Conservation (phyloP, 2,113 vertebrate genomes). For the Nothobranchius furzeri region DNA sequence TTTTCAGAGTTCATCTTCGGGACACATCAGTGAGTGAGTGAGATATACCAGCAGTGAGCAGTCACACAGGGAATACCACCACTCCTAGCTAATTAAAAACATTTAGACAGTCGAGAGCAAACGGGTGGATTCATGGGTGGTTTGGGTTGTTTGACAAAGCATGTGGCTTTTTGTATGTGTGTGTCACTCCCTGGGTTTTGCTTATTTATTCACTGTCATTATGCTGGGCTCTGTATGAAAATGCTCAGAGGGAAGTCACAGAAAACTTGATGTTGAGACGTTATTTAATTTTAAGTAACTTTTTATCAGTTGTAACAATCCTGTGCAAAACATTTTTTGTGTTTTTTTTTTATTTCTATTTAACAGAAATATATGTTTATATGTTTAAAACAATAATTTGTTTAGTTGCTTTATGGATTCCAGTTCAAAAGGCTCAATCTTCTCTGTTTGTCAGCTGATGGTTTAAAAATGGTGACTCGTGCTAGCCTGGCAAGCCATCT, state of each 20-base stretch:
- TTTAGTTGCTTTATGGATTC: no score
- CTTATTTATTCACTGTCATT: constrained; percentile 33
- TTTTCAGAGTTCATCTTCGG: constrained; percentile 69
- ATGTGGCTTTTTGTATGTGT: constrained; percentile 43
- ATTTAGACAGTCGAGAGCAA: constrained; percentile 73
- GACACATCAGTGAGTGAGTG: constrained; percentile 71
- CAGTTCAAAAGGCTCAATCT: no score
- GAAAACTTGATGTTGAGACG: neutral
- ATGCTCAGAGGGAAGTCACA: constrained; percentile 2
- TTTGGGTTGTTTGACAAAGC: constrained; percentile 55
- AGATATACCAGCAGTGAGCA: constrained; percentile 68
- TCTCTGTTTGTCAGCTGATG: no score
- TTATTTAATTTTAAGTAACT: constrained; percentile 1
- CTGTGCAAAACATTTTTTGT: no score
- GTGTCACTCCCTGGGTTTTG: constrained; percentile 53
- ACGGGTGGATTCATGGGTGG: constrained; percentile 63
- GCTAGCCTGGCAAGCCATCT: no score
- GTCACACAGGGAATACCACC: constrained; percentile 65
- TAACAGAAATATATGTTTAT: no score
- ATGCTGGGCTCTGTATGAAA: constrained; percentile 7
- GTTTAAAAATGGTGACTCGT: no score
- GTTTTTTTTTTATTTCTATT: no score
- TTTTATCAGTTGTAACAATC: neutral
- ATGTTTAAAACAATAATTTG: no score
- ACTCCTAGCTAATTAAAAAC: constrained; percentile 79